Percentiles rank a stretch among this genome's conserved stretches.
Conservation (phyloP, 1,140 invertebrate species). For the Zaprionus capensis region DNA sequence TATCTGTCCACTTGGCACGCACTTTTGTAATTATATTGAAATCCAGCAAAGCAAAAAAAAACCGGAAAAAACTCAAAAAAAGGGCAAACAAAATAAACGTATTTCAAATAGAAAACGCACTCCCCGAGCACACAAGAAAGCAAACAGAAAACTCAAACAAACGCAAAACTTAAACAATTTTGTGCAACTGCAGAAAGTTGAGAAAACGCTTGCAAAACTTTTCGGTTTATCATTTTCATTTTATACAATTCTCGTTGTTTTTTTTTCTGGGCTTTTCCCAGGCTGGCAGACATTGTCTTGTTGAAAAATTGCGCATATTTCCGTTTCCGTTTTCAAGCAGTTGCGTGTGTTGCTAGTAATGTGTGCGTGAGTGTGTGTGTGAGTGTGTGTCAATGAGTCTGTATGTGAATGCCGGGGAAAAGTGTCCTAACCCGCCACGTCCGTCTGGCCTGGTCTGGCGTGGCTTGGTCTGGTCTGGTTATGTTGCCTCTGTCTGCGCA, state of each 20-base stretch:
- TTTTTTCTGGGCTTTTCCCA: constrained; percentile 22
- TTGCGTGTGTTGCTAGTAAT: constrained; percentile 20
- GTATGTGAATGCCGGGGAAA: constrained; percentile 17
- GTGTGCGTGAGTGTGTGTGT: constrained; percentile 3
- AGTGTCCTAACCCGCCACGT: constrained; percentile 3
- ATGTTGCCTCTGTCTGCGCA: constrained; percentile 57
- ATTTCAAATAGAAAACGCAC: constrained; percentile 29
- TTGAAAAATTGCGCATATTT: constrained; percentile 60
- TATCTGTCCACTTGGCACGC: constrained; percentile 48
- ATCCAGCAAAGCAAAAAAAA: constrained; percentile 2
- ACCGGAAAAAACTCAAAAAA: not conserved
- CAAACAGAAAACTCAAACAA: constrained; percentile 47
- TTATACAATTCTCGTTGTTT: constrained; percentile 1
- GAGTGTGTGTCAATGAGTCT: constrained; percentile 41
- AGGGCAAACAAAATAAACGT: constrained; percentile 18
- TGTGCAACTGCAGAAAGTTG: constrained; percentile 56
- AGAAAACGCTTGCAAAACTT: constrained; percentile 47
- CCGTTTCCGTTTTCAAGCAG: constrained; percentile 47
- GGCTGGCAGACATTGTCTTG: constrained; percentile 51
- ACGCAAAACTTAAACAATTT: constrained; percentile 53
- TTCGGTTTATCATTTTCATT: constrained; percentile 53
- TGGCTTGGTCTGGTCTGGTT: constrained; percentile 64
- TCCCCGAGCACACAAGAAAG: constrained; percentile 30
- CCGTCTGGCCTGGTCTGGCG: constrained; percentile 11
- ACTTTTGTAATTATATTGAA: constrained; percentile 44